A percentile compares a stretch with the other conserved stretches of the same genome.
Evolutionary conservation across 1,140 invertebrate species (phyloP).

Genomic region (Drosophila willistoni): DNA sequence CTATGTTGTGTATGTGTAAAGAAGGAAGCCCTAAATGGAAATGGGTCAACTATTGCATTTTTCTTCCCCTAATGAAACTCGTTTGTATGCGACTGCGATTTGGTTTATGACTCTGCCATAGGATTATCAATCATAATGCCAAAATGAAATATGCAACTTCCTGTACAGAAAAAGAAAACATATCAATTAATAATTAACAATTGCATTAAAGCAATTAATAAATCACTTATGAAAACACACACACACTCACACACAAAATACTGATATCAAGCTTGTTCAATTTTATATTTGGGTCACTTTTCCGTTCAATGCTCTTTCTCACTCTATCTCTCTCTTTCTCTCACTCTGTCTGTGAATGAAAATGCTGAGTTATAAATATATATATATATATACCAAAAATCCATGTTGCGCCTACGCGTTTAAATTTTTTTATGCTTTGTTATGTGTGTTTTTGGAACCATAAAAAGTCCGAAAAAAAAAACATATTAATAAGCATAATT

Average conservation of each 20-base stretch:
- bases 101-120: conserved; percentile 46
- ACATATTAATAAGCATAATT: conserved; percentile 76
- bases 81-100: conserved; percentile 41
- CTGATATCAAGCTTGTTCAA: conserved; percentile 50
- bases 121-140: conserved; percentile 41
- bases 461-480: conserved; percentile 1
- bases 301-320: conserved; percentile 49
- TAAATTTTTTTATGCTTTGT: background rate
- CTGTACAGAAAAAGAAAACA: conserved; percentile 46
- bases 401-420: conserved; percentile 12
- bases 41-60: conserved; percentile 69
- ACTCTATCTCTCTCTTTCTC: conserved; percentile 15
- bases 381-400: conserved; percentile 17
- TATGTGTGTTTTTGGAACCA: background rate
- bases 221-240: conserved; percentile 26
- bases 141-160: conserved; percentile 56
- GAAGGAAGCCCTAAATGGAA: conserved; percentile 30
- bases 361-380: conserved; percentile 16
- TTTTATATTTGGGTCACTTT: conserved; percentile 61
- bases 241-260: conserved; percentile 53
- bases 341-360: conserved; percentile 9
- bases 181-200: conserved; percentile 76
- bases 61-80: conserved; percentile 40
- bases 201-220: conserved; percentile 68
- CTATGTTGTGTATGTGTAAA: background rate